Percentiles rank a stretch among this genome's conserved stretches.
Evolutionary conservation across 2,113 vertebrate genomes (phyloP).

Genomic region (Corythornis madagascariensis): DNA sequence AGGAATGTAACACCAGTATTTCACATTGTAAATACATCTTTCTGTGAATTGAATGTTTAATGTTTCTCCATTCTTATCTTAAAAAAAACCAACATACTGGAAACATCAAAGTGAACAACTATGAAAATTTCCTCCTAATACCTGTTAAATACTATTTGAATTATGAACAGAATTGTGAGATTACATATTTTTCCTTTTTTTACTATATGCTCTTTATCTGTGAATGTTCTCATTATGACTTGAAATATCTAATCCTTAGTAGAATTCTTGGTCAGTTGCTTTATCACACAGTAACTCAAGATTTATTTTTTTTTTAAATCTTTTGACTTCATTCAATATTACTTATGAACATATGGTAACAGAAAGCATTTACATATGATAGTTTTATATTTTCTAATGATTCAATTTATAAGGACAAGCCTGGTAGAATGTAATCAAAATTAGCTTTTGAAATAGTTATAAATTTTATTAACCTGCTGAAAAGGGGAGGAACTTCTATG

Average conservation of each 20-base stretch:
- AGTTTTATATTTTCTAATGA: not conserved
- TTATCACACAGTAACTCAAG: not conserved
- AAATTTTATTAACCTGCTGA: not conserved
- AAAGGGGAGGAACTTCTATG: not conserved
- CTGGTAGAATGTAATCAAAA: not conserved
- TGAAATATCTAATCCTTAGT: not conserved
- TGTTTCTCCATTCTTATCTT: not conserved
- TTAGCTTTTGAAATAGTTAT: not conserved
- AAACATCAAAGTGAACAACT: not conserved
- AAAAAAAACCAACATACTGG: not conserved
- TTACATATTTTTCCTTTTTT: not conserved
- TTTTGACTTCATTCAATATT: not conserved
- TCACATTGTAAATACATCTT: not conserved
- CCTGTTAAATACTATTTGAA: not conserved
- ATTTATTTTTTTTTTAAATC: not conserved
- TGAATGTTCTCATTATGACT: not conserved
- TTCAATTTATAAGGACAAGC: not conserved
- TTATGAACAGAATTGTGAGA: not conserved
- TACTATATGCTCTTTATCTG: not conserved
- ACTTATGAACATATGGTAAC: not conserved
- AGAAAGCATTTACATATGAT: not conserved
- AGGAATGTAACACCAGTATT: not conserved
- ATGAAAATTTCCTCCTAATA: not conserved
- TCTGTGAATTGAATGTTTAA: not conserved
- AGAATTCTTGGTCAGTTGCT: not conserved